These are phyloP conservation scores for Leptopilina drosophilae DNA, from an alignment of 2,888 invertebrate genomes.

Conservation along the genomic window DNA sequence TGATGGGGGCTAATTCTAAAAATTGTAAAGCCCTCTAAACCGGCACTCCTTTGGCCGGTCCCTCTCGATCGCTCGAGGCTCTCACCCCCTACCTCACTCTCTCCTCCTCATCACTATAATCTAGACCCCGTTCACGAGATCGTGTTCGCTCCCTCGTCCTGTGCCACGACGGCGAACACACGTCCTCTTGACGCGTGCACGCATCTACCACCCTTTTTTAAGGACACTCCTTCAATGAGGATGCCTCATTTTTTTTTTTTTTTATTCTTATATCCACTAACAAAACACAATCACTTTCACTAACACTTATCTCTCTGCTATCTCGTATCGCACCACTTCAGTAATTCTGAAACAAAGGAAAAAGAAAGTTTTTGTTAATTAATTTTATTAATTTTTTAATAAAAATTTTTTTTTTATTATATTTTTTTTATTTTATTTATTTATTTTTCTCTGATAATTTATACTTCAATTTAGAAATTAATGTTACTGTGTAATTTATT, in stretches of 20 bases:
- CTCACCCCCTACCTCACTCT: slow-evolving; percentile 10
- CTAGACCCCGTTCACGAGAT: slow-evolving; percentile 22
- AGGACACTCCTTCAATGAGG: slow-evolving; percentile 34
- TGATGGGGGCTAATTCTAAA: slow-evolving; percentile 35
- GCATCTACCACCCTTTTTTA: slow-evolving; percentile 36
- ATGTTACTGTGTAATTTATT: too few species aligned
- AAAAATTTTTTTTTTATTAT: too few species aligned
- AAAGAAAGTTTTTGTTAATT: too few species aligned
- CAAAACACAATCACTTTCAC: slow-evolving; percentile 29
- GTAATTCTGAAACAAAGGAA: background rate
- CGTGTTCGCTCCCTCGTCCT: slow-evolving; percentile 34
- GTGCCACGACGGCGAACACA: slow-evolving; percentile 34
- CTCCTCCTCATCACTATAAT: slow-evolving; percentile 34
- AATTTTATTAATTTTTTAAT: too few species aligned
- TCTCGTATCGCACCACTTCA: background rate
- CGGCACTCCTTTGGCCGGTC: slow-evolving; percentile 28
- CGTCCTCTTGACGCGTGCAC: slow-evolving; percentile 41
- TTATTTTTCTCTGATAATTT: too few species aligned
- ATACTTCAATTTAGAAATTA: too few species aligned
- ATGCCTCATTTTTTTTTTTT: slow-evolving; percentile 30
- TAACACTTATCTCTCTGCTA: background rate
- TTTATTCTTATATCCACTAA: slow-evolving; percentile 7
- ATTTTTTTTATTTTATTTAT: too few species aligned
- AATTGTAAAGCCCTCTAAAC: slow-evolving; percentile 8
- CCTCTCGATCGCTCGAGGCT: slow-evolving; percentile 36